These are phyloP conservation scores for Philopotamus ludificatus DNA, from an alignment of 1,140 invertebrate genomes.

Conservation along the genomic window DNA sequence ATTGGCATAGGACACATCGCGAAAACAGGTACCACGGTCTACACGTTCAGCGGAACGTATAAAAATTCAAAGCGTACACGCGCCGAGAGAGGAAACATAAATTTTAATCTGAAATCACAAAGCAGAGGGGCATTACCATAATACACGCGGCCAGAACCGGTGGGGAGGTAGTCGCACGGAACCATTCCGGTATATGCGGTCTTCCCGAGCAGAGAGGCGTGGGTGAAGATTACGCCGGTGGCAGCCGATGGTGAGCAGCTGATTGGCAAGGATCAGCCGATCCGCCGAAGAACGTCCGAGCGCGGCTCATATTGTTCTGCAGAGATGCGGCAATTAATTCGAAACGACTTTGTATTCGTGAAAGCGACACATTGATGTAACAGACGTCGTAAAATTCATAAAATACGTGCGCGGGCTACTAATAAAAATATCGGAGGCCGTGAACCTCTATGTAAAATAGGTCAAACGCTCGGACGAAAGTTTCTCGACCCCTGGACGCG, in stretches of 20 bases:
- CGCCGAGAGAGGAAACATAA: slow-evolving; percentile 39
- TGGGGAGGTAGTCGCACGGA: no score
- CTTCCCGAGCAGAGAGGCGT: neutral
- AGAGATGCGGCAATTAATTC: neutral
- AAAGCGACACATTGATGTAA: no score
- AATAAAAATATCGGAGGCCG: no score
- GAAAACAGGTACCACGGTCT: slow-evolving; percentile 9
- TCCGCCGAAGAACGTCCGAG: neutral
- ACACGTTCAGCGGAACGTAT: slow-evolving; percentile 4
- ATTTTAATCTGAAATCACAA: slow-evolving; percentile 38
- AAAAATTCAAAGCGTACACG: slow-evolving; percentile 37
- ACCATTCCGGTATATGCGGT: no score
- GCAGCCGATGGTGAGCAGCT: neutral
- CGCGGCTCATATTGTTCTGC: neutral
- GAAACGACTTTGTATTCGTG: no score
- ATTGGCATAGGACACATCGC: neutral
- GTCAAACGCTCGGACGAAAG: no score
- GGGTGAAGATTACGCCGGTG: neutral
- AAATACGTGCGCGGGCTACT: no score
- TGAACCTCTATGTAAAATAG: no score
- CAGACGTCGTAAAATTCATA: no score
- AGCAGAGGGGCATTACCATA: slow-evolving; percentile 29
- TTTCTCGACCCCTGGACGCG: no score
- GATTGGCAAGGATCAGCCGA: neutral
- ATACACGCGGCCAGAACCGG: neutral